Evolutionary conservation across 2,888 invertebrate species (phyloP).

Genomic region (Rhamnusium bicolor): DNA sequence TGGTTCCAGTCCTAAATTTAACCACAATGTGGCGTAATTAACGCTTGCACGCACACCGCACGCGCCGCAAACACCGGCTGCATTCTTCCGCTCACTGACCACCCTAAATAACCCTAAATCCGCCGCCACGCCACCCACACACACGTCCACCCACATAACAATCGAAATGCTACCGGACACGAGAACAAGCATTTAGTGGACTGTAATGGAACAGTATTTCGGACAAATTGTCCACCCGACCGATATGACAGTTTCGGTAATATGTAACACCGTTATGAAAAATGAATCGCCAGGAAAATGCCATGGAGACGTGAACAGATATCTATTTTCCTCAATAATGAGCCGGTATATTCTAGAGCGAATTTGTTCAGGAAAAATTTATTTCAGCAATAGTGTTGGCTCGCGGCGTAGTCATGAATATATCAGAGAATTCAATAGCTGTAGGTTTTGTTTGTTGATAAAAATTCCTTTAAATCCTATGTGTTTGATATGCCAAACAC

Average conservation of each 20-base stretch:
- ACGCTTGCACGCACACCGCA: slow-evolving; percentile 66
- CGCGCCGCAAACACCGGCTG: slow-evolving; percentile 65
- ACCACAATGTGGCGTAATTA: slow-evolving; percentile 65
- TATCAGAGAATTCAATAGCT: background rate
- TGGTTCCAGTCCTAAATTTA: slow-evolving; percentile 57
- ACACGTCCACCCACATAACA: slow-evolving; percentile 31
- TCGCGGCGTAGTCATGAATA: background rate
- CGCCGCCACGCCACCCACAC: slow-evolving; percentile 33
- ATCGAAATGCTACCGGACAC: slow-evolving; percentile 39
- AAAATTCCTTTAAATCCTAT: no score
- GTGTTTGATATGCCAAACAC: no score
- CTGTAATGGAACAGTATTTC: slow-evolving; percentile 45
- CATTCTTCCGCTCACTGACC: slow-evolving; percentile 66
- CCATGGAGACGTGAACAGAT: background rate
- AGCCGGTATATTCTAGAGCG: background rate
- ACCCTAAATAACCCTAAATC: slow-evolving; percentile 62
- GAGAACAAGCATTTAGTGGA: slow-evolving; percentile 45
- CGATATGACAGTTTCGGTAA: slow-evolving; percentile 41
- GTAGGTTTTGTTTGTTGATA: no score
- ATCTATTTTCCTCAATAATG: background rate
- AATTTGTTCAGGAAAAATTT: background rate
- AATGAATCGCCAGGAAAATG: slow-evolving; percentile 14
- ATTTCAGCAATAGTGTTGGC: background rate
- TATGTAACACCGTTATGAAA: slow-evolving; percentile 24
- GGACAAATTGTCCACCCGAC: slow-evolving; percentile 42